Evolutionary conservation across 2,113 vertebrate genomes (phyloP).

Genomic region (Paraplagusia blochii): DNA sequence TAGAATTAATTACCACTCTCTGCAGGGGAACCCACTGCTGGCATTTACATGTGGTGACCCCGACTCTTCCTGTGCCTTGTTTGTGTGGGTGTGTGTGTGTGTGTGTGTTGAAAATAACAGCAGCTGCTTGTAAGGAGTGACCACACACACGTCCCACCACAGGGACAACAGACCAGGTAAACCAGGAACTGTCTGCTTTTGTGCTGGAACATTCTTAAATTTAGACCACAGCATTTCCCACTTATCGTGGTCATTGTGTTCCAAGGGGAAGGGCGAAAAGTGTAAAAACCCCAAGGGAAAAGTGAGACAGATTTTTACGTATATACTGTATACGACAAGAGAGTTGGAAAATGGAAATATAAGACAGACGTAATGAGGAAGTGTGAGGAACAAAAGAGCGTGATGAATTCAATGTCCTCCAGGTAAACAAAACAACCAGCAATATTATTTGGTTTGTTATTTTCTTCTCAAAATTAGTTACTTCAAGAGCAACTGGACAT

Average conservation of each 20-base stretch:
- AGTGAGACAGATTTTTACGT: too few species aligned
- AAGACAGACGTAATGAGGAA: too few species aligned
- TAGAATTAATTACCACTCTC: slow-evolving; percentile 66
- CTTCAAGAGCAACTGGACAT: too few species aligned
- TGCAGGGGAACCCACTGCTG: slow-evolving; percentile 57
- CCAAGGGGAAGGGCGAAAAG: too few species aligned
- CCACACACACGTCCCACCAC: slow-evolving; percentile 16
- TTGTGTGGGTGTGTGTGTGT: slow-evolving; percentile 2
- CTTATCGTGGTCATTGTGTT: slow-evolving; percentile 38
- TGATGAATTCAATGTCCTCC: too few species aligned
- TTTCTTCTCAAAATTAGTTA: too few species aligned
- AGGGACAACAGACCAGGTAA: slow-evolving; percentile 24
- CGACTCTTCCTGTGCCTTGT: slow-evolving; percentile 37
- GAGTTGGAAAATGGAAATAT: too few species aligned
- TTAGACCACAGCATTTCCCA: slow-evolving; percentile 37
- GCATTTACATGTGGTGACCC: slow-evolving; percentile 66
- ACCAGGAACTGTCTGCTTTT: slow-evolving; percentile 48
- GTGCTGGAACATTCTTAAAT: slow-evolving; percentile 5
- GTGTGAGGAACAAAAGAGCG: too few species aligned
- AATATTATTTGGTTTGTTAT: too few species aligned
- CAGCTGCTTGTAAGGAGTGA: slow-evolving; percentile 21
- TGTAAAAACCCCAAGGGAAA: too few species aligned
- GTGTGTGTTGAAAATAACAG: slow-evolving; percentile 29
- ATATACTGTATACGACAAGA: too few species aligned
- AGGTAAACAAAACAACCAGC: too few species aligned